Evolutionary conservation across 2,113 vertebrate genomes (phyloP), one percentile per base, ranked within the genome.

Genomic region (Beaufortia kweichowensis): DNA sequence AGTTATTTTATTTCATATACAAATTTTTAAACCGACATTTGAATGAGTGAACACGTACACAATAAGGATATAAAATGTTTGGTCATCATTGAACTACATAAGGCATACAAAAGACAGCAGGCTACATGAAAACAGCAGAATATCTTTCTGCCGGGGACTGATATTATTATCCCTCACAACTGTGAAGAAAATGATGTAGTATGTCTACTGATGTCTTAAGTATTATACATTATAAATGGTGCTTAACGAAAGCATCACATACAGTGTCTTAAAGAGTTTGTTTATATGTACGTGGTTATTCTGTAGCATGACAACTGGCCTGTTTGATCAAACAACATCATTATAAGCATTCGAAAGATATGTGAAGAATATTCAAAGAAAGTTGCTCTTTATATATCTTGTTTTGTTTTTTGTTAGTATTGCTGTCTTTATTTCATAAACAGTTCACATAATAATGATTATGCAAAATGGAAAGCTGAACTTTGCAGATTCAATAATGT

Each of bases 1-100:
- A 80, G 74, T 69, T 87, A 85, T 59, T 89, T 92, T 89, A 90
- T 91, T 91, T 88, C 79, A 87, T 89, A 87, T 91, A 90, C 88
- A 87, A 88, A 89, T 87, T 75, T 89, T 77, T 84, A 82, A 89
- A 88, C 85, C 81, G 28, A 83, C 80, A 85, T 83, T 65, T 21
- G 39, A 6, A 60, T 61, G 71, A 62, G 82, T 81, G 77, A 79
- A 86, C 87, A 90, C 78, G 79, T 84, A 87, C 84, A 90, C 85
- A 81, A 43, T 81, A 83, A 85, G 69, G 80, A 88, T 90, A 90
- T 73, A 92, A 92, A 92, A 91, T 80, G 78, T 82, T 79, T 72
- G 82, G 77, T 85, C 78, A 78, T 71, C 82, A 80, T 77, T 77
- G 56, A 86, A 86, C 72, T 85, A 89, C 60, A 76, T 77, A 78